Base-by-base conservation (phyloP, 2,113 vertebrate species). In the Austrofundulus limnaeus region DNA sequence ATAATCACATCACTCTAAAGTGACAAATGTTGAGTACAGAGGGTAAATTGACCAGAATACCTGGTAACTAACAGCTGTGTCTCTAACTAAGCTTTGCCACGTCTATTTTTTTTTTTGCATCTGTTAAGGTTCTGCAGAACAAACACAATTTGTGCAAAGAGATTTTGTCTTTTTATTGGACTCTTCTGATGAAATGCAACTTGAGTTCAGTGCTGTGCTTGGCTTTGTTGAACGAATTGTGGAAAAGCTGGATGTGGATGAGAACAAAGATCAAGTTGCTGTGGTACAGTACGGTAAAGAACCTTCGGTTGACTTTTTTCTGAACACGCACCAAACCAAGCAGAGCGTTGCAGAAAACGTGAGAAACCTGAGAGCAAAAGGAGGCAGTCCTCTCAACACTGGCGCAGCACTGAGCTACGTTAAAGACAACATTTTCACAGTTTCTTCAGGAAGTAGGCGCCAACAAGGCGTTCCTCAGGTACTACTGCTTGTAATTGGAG, bases 401-500 rank as follows among this genome's bases (percentile, higher is more conserved):
- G 96, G 95, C 57, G 89, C 87, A 3, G 95, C 96, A 0, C 87
- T 98, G 47, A 90, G 95, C 51, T 94, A 90, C 2, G 87, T 92
- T 0, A 71, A 77, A 73, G 91, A 89, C 15, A 80, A 92, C 49
- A 60, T 97, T 48, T 96, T 97, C 7, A 93, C 92, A 65, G 82
- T 63, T 70, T 87, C 91, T 0, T 90, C 94, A 43, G 96, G 96
- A 16, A 96, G 96, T 81, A 94, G 96, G 53, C 90, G 87, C 0
- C 92, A 93, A 49, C 91, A 95, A 17, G 92, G 92, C 0, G 89
- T 95, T 51, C 91, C 90, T 28, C 96, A 96, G 80, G 87, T 95
- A 68, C 80, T 98, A 75, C 79, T 98, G 60, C 87, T 97, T 13
- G 68, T 98, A 25, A 93, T 78, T 66, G 94, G 94, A 0, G 95